A percentile compares a stretch with the other conserved stretches of the same genome.
phyloP scores from a whole-genome alignment of 2,797 vertebrate species.

The Apogon talboti region DNA sequence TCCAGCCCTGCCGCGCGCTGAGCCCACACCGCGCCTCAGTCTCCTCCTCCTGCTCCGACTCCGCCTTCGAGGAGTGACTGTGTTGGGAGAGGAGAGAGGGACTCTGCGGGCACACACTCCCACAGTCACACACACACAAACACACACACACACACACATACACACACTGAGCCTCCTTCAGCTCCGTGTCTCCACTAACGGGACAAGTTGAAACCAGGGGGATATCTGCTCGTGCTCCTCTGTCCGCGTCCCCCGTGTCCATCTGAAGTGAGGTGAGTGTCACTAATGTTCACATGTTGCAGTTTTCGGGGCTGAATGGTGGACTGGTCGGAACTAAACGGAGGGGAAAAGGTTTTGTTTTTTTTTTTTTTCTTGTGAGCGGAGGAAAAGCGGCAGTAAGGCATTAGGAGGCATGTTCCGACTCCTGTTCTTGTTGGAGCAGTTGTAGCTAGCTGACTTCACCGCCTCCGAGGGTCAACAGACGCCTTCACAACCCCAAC shows the following conservation, averaged over 20 bases:
- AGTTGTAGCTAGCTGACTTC: conserved; percentile 59
- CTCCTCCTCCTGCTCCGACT: conserved; percentile 69
- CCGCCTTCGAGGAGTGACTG: conserved; percentile 78
- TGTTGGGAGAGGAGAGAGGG: conserved; percentile 36
- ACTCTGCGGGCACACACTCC: conserved; percentile 58
- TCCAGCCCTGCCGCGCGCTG: conserved; percentile 27
- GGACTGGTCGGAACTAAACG: conserved; percentile 53
- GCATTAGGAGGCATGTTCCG: conserved; percentile 39
- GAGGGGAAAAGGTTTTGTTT: conserved; percentile 27
- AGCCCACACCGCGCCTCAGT: conserved; percentile 41
- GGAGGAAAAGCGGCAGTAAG: conserved; percentile 45
- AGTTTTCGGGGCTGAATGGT: conserved; percentile 8
- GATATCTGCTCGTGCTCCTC: too few relatives aligned
- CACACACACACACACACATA: conserved; percentile 9
- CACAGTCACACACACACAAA: background rate
- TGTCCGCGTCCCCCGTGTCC: too few relatives aligned
- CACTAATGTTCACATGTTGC: too few relatives aligned
- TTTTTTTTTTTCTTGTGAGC: conserved; percentile 12
- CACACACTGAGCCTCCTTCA: background rate
- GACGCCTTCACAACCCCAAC: conserved; percentile 1
- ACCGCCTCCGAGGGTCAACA: conserved; percentile 23
- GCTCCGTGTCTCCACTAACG: too few relatives aligned
- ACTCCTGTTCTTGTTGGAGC: conserved; percentile 46
- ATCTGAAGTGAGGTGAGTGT: too few relatives aligned
- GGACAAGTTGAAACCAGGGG: too few relatives aligned